Evolutionary conservation across 2,797 vertebrate species (phyloP), one percentile per base, ranked within the genome.

Genomic region (Prunella strophiata): DNA sequence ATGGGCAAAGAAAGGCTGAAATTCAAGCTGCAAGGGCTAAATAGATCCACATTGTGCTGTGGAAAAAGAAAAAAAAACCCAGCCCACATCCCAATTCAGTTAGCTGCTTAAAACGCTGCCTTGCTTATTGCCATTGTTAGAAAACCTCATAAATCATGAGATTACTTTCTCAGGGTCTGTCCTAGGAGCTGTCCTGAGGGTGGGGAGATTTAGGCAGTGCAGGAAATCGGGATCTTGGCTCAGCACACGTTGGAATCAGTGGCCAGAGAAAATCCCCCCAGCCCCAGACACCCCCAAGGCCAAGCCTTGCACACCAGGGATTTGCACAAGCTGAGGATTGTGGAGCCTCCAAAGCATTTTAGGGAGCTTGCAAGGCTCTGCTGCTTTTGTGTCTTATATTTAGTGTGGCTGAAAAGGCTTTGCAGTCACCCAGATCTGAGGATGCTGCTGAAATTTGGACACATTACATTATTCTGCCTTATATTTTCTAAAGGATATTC

Each of bases 121-220:
- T 93, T 29, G 82, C 92, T 93, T 89, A 96, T 96, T 96, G 91
- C 96, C 76, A 91, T 96, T 95, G 96, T 95, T 94, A 91, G 63
- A 55, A 94, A 94, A 89, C 76, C 91, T 81, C 91, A 94, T 96
- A 96, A 96, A 96, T 95, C 92, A 95, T 6, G 85, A 84, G 94
- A 81, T 92, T 92, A 91, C 92, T 95, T 95, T 94, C 89, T 75
- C 79, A 57, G 94, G 87, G 89, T 67, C 72, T 52, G 45, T 85
- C 91, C 89, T 90, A 84, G 85, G 79, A 88, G 73, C 70, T 84
- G 51, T 95, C 75, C 85, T 91, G 87, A 5, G 67, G 82, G 73
- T 59, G 48, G 47, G 9, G 85, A 75, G 93, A 45, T 84, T 68
- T 32, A 73, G 89, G 73, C 36, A 93, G 92, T 5, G 34, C 71